These are phyloP conservation scores for Ascaphus truei DNA, from an alignment of 2,113 vertebrate species.

Conservation along the genomic window DNA sequence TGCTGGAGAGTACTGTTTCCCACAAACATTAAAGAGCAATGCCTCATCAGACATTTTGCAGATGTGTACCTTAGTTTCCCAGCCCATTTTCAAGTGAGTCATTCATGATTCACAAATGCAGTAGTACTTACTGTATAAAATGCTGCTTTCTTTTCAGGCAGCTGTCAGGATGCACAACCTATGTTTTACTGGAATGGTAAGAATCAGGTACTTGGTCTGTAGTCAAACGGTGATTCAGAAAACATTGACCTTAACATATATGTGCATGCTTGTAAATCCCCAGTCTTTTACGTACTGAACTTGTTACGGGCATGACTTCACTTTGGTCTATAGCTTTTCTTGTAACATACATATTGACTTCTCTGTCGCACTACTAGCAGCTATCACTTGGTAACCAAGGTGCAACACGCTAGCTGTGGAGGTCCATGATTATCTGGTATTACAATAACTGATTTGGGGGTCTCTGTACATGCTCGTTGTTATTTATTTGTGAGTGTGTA, in stretches of 20 bases:
- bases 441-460: too few relatives aligned
- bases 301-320: too few relatives aligned
- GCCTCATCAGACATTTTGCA: slow-evolving; percentile 53
- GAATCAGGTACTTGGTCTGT: not conserved
- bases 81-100: slow-evolving; percentile 51
- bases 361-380: too few relatives aligned
- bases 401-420: too few relatives aligned
- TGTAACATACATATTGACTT: too few relatives aligned
- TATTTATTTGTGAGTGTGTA: too few relatives aligned
- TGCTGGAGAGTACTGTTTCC: slow-evolving; percentile 22
- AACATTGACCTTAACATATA: not conserved
- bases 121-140: slow-evolving; percentile 40
- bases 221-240: not conserved
- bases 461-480: too few relatives aligned
- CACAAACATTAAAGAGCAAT: slow-evolving; percentile 47
- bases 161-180: not conserved
- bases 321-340: too few relatives aligned
- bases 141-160: slow-evolving; percentile 1
- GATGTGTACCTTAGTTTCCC: slow-evolving; percentile 36
- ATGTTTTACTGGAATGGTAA: not conserved
- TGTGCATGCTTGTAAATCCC: too few relatives aligned
- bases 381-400: too few relatives aligned
- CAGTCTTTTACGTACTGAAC: too few relatives aligned
- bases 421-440: too few relatives aligned
- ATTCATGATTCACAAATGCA: slow-evolving; percentile 51